phyloP scores from a whole-genome alignment of 2,797 vertebrate species.

The Catostomus latipinnis region DNA sequence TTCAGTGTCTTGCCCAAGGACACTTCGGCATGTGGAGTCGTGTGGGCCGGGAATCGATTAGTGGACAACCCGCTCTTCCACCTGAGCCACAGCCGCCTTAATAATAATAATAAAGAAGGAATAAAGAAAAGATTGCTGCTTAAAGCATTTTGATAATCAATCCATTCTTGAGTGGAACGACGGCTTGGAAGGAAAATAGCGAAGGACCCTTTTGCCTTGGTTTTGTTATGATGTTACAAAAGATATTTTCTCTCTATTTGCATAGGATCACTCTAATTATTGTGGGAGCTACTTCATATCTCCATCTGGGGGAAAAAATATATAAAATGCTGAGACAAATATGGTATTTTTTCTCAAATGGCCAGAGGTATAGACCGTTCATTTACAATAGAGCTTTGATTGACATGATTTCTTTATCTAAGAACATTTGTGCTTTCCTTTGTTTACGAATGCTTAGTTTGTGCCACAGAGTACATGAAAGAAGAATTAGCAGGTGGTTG shows the following conservation, averaged over 20 bases:
- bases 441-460: background rate
- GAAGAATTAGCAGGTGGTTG: background rate
- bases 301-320: background rate
- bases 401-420: background rate
- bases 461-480: background rate
- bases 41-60: no score
- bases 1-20: no score
- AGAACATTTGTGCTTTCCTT: background rate
- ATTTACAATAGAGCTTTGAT: conserved; percentile 10
- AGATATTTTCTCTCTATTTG: background rate
- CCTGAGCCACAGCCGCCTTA: no score
- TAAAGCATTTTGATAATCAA: background rate
- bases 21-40: no score
- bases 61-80: no score
- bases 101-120: no score
- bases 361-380: background rate
- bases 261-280: background rate
- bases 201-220: background rate
- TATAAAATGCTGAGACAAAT: background rate
- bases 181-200: background rate
- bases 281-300: background rate
- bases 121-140: no score
- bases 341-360: no score
- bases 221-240: background rate
- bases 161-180: background rate